phyloP scores from a whole-genome alignment of 2,797 vertebrate species.

The Typhlichthys eigenmanni region DNA sequence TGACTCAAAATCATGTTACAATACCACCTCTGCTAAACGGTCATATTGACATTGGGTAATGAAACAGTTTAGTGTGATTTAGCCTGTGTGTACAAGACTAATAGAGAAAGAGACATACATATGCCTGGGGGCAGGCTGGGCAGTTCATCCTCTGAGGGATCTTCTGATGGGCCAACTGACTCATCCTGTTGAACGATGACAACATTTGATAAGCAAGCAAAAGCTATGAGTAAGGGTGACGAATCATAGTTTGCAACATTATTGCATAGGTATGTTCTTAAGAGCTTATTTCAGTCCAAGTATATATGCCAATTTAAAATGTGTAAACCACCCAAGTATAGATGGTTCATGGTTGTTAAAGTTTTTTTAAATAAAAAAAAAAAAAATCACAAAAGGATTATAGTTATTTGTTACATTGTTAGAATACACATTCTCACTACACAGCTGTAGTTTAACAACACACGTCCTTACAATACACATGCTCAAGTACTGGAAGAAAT shows the following conservation, averaged over 20 bases:
- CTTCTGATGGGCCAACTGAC: slow-evolving; percentile 61
- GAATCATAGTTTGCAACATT: neutral
- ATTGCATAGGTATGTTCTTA: slow-evolving; percentile 5
- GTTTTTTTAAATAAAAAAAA: too few relatives aligned
- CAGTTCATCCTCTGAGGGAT: slow-evolving; percentile 68
- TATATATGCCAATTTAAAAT: too few relatives aligned
- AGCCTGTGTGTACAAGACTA: too few relatives aligned
- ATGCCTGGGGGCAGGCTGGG: slow-evolving; percentile 70
- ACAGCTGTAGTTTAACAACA: too few relatives aligned
- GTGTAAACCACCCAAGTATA: too few relatives aligned
- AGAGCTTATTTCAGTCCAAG: neutral
- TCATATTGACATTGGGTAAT: neutral
- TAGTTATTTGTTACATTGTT: too few relatives aligned
- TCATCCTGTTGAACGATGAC: slow-evolving; percentile 66
- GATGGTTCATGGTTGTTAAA: too few relatives aligned
- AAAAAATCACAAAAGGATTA: too few relatives aligned
- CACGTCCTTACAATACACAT: neutral
- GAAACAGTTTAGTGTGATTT: neutral
- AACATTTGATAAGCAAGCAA: slow-evolving; percentile 19
- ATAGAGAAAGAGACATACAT: slow-evolving; percentile 59
- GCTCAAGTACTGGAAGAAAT: neutral
- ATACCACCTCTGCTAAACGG: too few relatives aligned
- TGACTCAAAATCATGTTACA: too few relatives aligned
- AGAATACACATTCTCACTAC: too few relatives aligned
- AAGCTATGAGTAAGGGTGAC: neutral